phyloP scores from a whole-genome alignment of 2,888 invertebrate species.

The Agonopterix arenella region DNA sequence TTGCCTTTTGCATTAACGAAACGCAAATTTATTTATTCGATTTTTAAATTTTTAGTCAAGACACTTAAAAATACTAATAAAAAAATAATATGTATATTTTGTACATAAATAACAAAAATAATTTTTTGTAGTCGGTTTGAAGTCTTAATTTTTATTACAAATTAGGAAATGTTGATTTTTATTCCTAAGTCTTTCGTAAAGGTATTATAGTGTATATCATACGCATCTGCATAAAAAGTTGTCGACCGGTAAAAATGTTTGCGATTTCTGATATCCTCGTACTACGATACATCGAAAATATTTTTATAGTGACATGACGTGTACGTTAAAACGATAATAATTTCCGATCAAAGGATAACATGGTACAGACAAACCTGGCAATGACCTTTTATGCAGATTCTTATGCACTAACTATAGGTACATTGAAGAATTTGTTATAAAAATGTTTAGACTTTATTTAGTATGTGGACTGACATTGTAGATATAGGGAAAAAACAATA shows the following conservation, averaged over 20 bases:
- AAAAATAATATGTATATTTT: neutral
- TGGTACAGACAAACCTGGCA: no score
- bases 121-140: no score
- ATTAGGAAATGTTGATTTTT: no score
- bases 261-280: neutral
- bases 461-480: neutral
- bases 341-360: no score
- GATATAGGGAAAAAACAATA: constrained; percentile 1
- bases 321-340: neutral
- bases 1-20: neutral
- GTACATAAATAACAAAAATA: neutral
- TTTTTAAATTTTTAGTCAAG: neutral
- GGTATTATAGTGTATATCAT: constrained; percentile 14
- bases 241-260: neutral
- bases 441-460: constrained; percentile 18
- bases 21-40: no score
- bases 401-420: no score
- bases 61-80: neutral
- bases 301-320: neutral
- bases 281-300: neutral
- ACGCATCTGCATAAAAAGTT: constrained; percentile 1
- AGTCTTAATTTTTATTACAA: no score
- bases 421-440: neutral
- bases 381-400: no score
- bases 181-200: no score